Percentiles rank a stretch among this genome's conserved stretches.
These are phyloP conservation scores for Rhorus exstirpatorius DNA, from an alignment of 2,888 invertebrate species.

Conservation along the genomic window DNA sequence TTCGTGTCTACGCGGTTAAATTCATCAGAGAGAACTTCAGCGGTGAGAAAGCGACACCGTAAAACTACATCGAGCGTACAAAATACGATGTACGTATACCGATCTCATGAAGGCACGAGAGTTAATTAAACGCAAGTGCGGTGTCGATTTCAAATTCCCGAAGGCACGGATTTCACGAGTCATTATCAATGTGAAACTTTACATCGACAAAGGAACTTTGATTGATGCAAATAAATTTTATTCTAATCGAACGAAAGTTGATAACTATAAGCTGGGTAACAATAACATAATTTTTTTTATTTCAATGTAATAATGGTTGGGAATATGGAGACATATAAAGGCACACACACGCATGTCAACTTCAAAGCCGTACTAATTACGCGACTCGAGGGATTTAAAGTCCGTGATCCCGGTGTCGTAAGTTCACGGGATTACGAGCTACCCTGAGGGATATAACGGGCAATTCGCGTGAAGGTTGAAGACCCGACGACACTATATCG, in stretches of 20 bases:
- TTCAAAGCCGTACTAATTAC: constrained; percentile 46
- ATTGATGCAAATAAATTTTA: not conserved
- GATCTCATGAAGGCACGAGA: not conserved
- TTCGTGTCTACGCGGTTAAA: constrained; percentile 50
- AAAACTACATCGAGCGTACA: constrained; percentile 23
- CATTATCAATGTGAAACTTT: not conserved
- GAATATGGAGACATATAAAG: not conserved
- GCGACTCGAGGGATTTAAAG: constrained; percentile 15
- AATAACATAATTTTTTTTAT: too few species aligned
- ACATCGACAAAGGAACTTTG: not conserved
- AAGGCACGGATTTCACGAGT: not conserved
- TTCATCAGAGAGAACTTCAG: constrained; percentile 18
- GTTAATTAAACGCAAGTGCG: constrained; percentile 23
- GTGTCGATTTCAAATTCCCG: not conserved
- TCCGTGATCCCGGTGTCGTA: constrained; percentile 44
- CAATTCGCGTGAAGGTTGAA: constrained; percentile 43
- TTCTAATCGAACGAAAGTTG: too few species aligned
- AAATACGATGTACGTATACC: constrained; percentile 26
- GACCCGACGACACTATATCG: constrained; percentile 30
- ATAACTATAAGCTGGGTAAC: too few species aligned
- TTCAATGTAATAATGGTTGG: not conserved
- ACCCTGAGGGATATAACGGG: constrained; percentile 54
- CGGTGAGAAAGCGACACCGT: constrained; percentile 29
- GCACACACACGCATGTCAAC: not conserved
- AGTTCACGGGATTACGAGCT: constrained; percentile 56